These are phyloP conservation scores for Vireo altiloquus DNA, from an alignment of 2,113 vertebrate species.

Conservation along the genomic window DNA sequence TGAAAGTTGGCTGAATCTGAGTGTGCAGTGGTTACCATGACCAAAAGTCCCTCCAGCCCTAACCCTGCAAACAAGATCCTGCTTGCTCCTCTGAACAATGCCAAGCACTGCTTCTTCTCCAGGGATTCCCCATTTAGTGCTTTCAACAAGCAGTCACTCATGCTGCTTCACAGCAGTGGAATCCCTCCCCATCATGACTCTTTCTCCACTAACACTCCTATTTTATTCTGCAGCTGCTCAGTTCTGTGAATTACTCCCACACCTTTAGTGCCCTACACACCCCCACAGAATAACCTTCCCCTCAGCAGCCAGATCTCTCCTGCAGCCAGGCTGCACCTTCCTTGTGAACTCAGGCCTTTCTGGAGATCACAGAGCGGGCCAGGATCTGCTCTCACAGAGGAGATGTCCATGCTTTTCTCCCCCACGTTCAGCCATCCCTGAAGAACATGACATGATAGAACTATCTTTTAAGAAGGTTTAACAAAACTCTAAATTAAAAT, in stretches of 20 bases:
- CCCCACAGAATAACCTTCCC: not conserved
- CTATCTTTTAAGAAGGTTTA: not conserved
- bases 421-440: accelerated
- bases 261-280: not conserved
- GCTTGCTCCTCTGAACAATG: accelerated
- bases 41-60: not conserved
- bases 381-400: not conserved
- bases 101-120: not conserved
- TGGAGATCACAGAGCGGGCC: accelerated
- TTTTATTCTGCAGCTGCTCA: not conserved
- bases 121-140: not conserved
- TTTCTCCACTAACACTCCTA: not conserved
- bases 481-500: not conserved
- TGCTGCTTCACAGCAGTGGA: not conserved
- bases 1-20: not conserved
- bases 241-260: not conserved
- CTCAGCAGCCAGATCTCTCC: not conserved
- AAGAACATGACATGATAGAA: not conserved
- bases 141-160: not conserved
- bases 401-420: not conserved
- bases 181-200: accelerated
- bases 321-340: not conserved
- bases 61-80: not conserved
- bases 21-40: not conserved
- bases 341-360: not conserved